These are phyloP conservation scores for Pristiophorus japonicus DNA, from an alignment of 2,113 vertebrate genomes.

Conservation along the genomic window DNA sequence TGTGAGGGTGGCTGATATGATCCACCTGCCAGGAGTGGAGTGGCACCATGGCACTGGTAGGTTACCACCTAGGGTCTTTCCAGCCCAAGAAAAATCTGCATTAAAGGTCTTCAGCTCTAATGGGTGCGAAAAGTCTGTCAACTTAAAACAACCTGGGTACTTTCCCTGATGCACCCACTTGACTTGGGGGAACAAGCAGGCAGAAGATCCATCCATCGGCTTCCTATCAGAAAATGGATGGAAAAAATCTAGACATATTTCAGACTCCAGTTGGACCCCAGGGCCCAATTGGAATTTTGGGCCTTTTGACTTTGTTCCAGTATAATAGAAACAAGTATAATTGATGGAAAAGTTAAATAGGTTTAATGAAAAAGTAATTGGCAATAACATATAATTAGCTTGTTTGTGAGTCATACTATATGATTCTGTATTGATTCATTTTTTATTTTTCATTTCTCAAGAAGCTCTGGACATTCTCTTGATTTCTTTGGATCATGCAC, in stretches of 20 bases:
- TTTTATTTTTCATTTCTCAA: constrained; percentile 42
- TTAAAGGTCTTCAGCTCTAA: not conserved
- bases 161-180: not conserved
- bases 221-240: not conserved
- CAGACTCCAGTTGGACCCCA: not conserved
- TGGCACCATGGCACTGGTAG: not conserved
- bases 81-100: too few species aligned
- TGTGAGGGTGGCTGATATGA: not conserved
- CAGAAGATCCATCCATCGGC: not conserved
- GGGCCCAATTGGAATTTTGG: not conserved
- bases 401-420: not conserved
- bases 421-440: not conserved
- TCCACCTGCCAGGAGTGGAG: not conserved
- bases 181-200: not conserved
- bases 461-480: constrained; percentile 53
- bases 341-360: not conserved
- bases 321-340: not conserved
- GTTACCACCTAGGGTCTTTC: not conserved
- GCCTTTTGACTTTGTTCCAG: not conserved
- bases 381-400: not conserved
- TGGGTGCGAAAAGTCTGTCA: not conserved
- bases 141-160: not conserved
- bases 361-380: constrained; percentile 10
- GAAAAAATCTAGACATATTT: not conserved
- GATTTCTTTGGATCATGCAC: constrained; percentile 50